Base-by-base conservation (phyloP, 1,140 invertebrate genomes). In the Euura saliciscinereae region DNA sequence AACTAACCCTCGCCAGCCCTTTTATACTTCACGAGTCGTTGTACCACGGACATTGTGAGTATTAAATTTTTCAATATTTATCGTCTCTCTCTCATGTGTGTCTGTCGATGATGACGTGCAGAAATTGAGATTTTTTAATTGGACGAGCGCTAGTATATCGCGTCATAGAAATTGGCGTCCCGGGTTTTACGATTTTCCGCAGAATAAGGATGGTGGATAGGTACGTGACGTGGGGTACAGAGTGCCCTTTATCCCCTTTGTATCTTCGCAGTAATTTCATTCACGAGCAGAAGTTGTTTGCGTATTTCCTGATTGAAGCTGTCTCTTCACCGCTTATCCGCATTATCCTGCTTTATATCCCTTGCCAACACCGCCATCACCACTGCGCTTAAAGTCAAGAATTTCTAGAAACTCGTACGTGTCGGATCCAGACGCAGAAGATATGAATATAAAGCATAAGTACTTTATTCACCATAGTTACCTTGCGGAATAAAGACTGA, bases 261-360 rank as follows among this genome's bases (percentile, higher is more conserved):
- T 59, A n/a, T n/a, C 13, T 59, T 59, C 13, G 28, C 28, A 59
- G 51, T 59, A 59, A 59, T 59, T 59, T 59, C 51, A 59, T 59
- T 59, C 51, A 59, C 51, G 51, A 59, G 51, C 51, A 59, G 51
- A 59, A 59, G 51, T 59, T 59, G 51, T 59, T 59, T 59, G 51
- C 51, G 51, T 59, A 6, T 59, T 6, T 59, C 51, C 51, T 59
- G 51, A 59, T 59, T 59, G 51, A 59, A 6, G 51, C 51, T 59
- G 51, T 59, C 5, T 8, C 51, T 59, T 59, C 51, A n/a, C 51
- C 6, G 10, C 51, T 59, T 59, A 59, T 59, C 51, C 13, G 51
- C 51, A 59, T 59, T 59, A 28, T 28, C 28, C 28, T 28, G 28
- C 28, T 28, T 28, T 28, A 28, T 28, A 28, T 28, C 28, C 28